These are phyloP conservation scores for Hippocampus comes DNA, from an alignment of 2,113 vertebrate genomes.

Conservation along the genomic window DNA sequence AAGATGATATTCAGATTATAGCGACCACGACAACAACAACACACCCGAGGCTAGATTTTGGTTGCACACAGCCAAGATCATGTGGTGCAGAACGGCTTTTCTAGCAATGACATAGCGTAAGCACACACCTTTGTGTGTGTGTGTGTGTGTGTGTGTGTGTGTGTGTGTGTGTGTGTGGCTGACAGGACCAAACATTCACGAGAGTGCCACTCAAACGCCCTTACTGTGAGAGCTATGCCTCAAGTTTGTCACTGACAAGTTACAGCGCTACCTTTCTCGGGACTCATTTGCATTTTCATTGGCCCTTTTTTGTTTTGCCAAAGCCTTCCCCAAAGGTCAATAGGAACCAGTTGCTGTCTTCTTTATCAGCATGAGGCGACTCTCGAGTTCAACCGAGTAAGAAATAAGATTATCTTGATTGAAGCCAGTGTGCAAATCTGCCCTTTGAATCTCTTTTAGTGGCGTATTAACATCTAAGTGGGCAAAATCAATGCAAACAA, in stretches of 20 bases:
- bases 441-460: constrained; percentile 65
- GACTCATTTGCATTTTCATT: constrained; percentile 71
- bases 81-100: constrained; percentile 42
- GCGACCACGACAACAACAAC: constrained; percentile 43
- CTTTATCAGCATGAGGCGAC: constrained; percentile 67
- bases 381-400: constrained; percentile 69
- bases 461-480: constrained; percentile 59
- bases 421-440: constrained; percentile 59
- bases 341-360: constrained; percentile 61
- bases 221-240: constrained; percentile 52
- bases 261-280: constrained; percentile 46
- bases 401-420: constrained; percentile 70
- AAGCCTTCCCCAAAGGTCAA: constrained; percentile 67
- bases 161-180: too few relatives aligned
- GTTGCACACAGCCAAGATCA: constrained; percentile 44
- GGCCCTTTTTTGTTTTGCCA: constrained; percentile 64
- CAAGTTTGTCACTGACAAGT: constrained; percentile 29
- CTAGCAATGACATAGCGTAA: constrained; percentile 15
- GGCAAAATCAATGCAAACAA: constrained; percentile 56
- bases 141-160: too few relatives aligned
- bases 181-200: background rate
- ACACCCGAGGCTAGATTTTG: constrained; percentile 45
- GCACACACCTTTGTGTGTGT: too few relatives aligned
- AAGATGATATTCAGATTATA: constrained; percentile 60
- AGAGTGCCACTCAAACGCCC: constrained; percentile 24